Evolutionary conservation across 2,888 invertebrate species (phyloP).

Genomic region (Ramazzottius varieornatus): DNA sequence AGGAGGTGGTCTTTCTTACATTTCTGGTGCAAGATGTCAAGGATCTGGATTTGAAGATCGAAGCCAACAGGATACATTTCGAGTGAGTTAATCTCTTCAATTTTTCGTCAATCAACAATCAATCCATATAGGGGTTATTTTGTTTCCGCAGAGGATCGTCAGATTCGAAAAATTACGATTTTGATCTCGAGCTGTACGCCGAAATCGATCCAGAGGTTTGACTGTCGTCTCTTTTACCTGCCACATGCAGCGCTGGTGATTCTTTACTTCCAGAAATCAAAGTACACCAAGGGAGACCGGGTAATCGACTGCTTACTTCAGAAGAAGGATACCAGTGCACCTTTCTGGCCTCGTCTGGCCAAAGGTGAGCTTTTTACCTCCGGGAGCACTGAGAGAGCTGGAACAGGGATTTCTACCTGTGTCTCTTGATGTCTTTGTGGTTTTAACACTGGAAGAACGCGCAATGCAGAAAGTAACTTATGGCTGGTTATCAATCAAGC

Average conservation of each 20-base stretch:
- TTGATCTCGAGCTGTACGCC: not conserved
- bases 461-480: too few relatives aligned
- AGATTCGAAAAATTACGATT: not conserved
- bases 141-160: not conserved
- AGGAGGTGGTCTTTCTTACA: not conserved
- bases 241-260: too few relatives aligned
- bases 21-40: not conserved
- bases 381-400: too few relatives aligned
- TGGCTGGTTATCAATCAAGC: too few relatives aligned
- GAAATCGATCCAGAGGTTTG: slow-evolving; percentile 1
- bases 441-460: too few relatives aligned
- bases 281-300: not conserved
- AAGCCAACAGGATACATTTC: not conserved
- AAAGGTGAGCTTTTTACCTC: not conserved
- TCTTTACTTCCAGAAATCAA: not conserved
- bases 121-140: too few relatives aligned
- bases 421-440: too few relatives aligned
- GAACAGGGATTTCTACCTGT: too few relatives aligned
- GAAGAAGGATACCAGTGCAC: not conserved
- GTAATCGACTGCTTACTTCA: not conserved
- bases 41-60: not conserved
- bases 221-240: too few relatives aligned
- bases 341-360: not conserved
- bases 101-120: not conserved
- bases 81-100: not conserved